Base-by-base conservation (phyloP, 1,140 invertebrate genomes). In the Caenorhabditis remanei region DNA sequence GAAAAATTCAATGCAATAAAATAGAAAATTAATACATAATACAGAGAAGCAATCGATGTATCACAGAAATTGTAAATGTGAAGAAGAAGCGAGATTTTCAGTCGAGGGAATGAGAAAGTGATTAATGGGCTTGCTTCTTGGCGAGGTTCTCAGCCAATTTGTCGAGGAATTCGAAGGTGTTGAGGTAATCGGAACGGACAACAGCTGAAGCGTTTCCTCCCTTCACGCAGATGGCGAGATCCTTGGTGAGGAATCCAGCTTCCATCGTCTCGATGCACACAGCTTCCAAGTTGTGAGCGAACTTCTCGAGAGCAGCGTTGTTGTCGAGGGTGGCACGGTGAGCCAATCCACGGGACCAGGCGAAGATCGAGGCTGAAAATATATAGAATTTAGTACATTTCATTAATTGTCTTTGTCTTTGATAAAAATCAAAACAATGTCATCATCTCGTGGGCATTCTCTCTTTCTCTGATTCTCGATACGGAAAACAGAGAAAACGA, bases 121-220 rank as follows among this genome's bases (percentile, higher is more conserved):
- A 7, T 56, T 83, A 83, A 6, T 84, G 53, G 61, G 87, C 83
- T 84, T 91, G 92, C 90, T 95, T 95, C 87, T 95, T 95, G 87
- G 95, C 95, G 88, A 99, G 94, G 93, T 99, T 99, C 90, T 97
- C 96, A 75, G 96, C 97, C 71, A 99, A 93, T 92, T 98, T 99
- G 92, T 99, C 95, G 93, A 99, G 95, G 92, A 99, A 99, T 92
- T 97, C 97, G 93, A 99, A 99, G 0, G 98, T 99, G 94, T 98
- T 97, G 91, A 97, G 94, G 93, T 99, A 99, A 93, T 99, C 97
- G 46, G 94, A 93, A 87, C 96, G 94, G 87, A 95, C 94, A 0
- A 99, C 96, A 91, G 93, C 94, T 90, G 71, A 93, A 19, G 48
- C 65, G 65, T 88, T 87, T 50, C 82, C 90, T 87, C 97, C 97